Evolutionary conservation across 2,797 vertebrate species (phyloP), one percentile per base, ranked within the genome.

Genomic region (Dermochelys coriacea): DNA sequence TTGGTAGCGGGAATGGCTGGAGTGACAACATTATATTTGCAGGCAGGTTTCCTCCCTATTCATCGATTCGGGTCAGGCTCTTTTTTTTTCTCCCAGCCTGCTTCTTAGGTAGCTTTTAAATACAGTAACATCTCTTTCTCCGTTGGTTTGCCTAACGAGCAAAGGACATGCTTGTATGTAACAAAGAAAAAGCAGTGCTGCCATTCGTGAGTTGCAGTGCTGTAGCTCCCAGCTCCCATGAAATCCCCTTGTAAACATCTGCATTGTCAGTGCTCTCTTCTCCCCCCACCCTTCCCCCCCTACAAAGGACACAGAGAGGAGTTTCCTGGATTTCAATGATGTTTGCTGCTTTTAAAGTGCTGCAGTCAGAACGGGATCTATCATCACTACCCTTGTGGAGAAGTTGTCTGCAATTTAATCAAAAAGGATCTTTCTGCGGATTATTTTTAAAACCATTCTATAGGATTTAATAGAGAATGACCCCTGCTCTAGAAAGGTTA

Each of bases 311-410:
- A 2, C 3, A 9, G 25, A 61, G 59, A 41, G 23, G n/a, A 27
- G 10, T n/a, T 29, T n/a, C 23, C 61, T 8, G 2, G 18, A 29
- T 61, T 61, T 15, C 6, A n/a, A 52, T 45, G 21, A 21, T 0
- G 0, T 86, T 5, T 10, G 3, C 8, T 29, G 6, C 45, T 79
- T 45, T 41, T 18, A 12, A 49, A 25, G 27, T 21, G 1, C 84
- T 74, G n/a, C 47, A n/a, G 27, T 52, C 87, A 23, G 10, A 82
- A 37, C 47, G 64, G 34, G 59, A 9, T 50, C 90, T 23, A n/a
- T 21, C 19, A 12, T 37, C 21, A 41, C 10, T 6, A 5, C 11
- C 37, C 37, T 12, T 12, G 61, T 0, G 0, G 5, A 19, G 19
- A 37, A 61, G 1, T 14, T 31, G 23, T 7, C 41, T 47, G 41